phyloP scores from a whole-genome alignment of 2,113 vertebrate genomes.

The Condylura cristata region DNA sequence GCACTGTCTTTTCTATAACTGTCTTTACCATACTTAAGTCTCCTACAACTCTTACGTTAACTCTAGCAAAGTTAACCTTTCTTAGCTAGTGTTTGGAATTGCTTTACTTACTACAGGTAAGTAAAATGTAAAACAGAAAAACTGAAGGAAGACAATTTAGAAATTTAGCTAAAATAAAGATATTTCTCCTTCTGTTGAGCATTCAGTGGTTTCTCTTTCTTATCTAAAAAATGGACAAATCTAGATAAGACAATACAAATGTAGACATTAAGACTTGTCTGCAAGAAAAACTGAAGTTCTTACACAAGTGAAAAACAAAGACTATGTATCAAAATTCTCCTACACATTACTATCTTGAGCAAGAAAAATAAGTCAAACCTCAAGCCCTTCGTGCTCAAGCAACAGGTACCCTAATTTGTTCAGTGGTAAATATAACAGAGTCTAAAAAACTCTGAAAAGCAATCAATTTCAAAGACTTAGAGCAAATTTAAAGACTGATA shows the following conservation, averaged over 20 bases:
- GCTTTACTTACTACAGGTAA: not conserved
- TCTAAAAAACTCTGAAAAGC: conserved; percentile 4
- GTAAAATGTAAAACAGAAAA: conserved; percentile 38
- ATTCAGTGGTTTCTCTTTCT: not conserved
- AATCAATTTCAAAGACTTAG: not conserved
- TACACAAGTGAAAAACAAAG: conserved; percentile 31
- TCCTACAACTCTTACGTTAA: not conserved
- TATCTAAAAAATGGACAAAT: not conserved
- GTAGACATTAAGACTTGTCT: not conserved
- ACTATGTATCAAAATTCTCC: not conserved
- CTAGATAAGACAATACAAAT: conserved; percentile 13
- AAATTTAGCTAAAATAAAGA: conserved; percentile 57
- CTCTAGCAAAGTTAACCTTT: not conserved
- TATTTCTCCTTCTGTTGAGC: not conserved
- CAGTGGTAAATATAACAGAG: not conserved
- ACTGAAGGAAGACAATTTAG: not conserved
- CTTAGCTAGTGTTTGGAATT: not conserved
- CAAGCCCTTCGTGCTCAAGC: not conserved
- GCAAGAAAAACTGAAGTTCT: not conserved
- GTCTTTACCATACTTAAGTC: not conserved
- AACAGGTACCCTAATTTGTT: not conserved
- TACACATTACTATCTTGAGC: not conserved
- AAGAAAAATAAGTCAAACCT: not conserved
- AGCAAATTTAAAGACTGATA: not conserved
- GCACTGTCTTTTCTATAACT: conserved; percentile 16